Conservation (phyloP, 2,797 vertebrate genomes). For the Siniperca scherzeri region DNA sequence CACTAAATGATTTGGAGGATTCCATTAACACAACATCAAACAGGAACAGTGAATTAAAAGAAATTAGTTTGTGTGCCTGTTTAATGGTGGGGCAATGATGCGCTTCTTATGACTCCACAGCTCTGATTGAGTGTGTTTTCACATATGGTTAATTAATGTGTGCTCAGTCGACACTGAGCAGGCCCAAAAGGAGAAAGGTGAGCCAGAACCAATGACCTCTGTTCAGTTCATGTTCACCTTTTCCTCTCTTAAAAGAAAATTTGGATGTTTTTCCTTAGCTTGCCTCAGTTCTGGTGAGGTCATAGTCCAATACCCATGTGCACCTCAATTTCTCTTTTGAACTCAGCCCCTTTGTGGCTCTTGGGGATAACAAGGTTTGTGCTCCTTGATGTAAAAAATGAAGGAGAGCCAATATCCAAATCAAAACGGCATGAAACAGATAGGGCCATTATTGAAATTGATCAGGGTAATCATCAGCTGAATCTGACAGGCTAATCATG, state of each 20-base stretch:
- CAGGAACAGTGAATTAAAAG: constrained; percentile 34
- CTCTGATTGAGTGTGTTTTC: constrained; percentile 31
- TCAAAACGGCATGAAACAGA: constrained; percentile 63
- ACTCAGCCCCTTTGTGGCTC: background rate
- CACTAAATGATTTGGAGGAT: constrained; percentile 15
- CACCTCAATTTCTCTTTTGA: constrained; percentile 21
- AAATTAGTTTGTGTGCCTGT: constrained; percentile 43
- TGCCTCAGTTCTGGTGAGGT: constrained; percentile 8
- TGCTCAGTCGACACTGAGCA: constrained; percentile 9
- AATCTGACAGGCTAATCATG: constrained; percentile 70
- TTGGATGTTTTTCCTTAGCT: background rate
- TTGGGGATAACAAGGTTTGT: constrained; percentile 37
- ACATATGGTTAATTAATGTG: constrained; percentile 14
- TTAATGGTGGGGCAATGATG: constrained; percentile 22
- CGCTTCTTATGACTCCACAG: constrained; percentile 27
- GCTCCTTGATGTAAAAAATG: constrained; percentile 45
- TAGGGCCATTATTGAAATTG: constrained; percentile 65
- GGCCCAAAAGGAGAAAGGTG: background rate
- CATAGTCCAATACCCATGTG: background rate
- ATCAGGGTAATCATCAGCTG: constrained; percentile 64
- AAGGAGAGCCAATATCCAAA: constrained; percentile 50
- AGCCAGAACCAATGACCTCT: background rate
- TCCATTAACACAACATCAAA: constrained; percentile 47
- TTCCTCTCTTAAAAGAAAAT: background rate
- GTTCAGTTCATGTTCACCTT: background rate